Evolutionary conservation across 1,140 invertebrate species (phyloP).

Genomic region (Heliconius himera): DNA sequence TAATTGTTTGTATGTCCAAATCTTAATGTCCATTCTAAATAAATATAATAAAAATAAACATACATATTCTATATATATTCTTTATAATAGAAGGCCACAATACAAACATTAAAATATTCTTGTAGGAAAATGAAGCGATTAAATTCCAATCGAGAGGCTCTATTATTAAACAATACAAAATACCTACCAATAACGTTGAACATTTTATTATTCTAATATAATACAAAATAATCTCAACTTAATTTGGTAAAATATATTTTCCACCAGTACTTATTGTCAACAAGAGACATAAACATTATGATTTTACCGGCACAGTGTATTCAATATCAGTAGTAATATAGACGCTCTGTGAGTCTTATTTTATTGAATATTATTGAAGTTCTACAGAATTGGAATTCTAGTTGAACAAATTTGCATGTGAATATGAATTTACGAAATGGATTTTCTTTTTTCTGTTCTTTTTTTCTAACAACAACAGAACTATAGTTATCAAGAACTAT

Average conservation of each 20-base stretch:
- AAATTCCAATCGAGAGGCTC: neutral
- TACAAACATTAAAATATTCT: too few species aligned
- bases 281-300: neutral
- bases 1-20: too few species aligned
- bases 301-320: neutral
- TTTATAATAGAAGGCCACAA: too few species aligned
- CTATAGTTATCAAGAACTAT: too few species aligned
- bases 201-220: neutral
- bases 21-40: too few species aligned
- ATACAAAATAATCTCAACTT: neutral
- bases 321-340: neutral
- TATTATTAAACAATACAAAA: neutral
- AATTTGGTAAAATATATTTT: neutral
- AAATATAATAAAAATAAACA: too few species aligned
- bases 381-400: conserved; percentile 44
- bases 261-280: neutral
- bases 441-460: too few species aligned
- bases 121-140: too few species aligned
- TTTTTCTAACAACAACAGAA: too few species aligned
- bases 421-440: too few species aligned
- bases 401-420: conserved; percentile 51
- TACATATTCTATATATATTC: too few species aligned
- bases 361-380: conserved; percentile 40
- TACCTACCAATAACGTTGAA: neutral
- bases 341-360: conserved; percentile 10